Conservation (phyloP, 2,888 invertebrate genomes). For the Tachina fera region DNA sequence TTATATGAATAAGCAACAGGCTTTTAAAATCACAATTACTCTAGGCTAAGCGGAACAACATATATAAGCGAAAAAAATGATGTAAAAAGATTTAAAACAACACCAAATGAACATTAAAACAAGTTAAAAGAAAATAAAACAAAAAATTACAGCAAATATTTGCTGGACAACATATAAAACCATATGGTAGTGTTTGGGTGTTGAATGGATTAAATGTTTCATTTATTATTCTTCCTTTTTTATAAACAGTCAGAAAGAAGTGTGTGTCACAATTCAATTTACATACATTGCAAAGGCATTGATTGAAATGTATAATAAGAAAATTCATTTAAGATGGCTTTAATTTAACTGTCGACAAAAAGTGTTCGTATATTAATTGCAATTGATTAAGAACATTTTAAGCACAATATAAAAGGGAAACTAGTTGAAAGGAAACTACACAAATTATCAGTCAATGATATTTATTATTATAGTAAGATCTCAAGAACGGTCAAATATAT, state of each 20-base stretch:
- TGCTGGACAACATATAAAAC: slow-evolving; percentile 4
- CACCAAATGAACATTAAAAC: slow-evolving; percentile 34
- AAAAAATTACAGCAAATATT: slow-evolving; percentile 9
- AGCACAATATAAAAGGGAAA: too few relatives aligned
- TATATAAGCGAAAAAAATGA: slow-evolving; percentile 14
- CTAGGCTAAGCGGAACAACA: slow-evolving; percentile 42
- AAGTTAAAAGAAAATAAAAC: neutral
- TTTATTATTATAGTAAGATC: too few relatives aligned
- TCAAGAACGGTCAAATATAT: too few relatives aligned
- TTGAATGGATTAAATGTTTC: neutral
- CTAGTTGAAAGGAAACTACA: too few relatives aligned
- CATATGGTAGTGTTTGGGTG: neutral
- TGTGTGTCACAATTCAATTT: neutral
- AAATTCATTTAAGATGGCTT: neutral
- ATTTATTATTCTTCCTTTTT: neutral
- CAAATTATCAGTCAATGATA: too few relatives aligned
- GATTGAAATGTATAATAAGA: neutral
- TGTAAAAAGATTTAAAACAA: slow-evolving; percentile 31
- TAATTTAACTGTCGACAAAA: neutral
- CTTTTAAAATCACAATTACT: slow-evolving; percentile 32
- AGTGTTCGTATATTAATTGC: neutral
- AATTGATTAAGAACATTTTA: too few relatives aligned
- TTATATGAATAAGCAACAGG: slow-evolving; percentile 36
- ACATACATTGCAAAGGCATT: neutral
- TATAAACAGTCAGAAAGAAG: neutral